These are phyloP conservation scores for Arctocebus calabarensis DNA, from an alignment of 2,797 vertebrate genomes.

Conservation along the genomic window DNA sequence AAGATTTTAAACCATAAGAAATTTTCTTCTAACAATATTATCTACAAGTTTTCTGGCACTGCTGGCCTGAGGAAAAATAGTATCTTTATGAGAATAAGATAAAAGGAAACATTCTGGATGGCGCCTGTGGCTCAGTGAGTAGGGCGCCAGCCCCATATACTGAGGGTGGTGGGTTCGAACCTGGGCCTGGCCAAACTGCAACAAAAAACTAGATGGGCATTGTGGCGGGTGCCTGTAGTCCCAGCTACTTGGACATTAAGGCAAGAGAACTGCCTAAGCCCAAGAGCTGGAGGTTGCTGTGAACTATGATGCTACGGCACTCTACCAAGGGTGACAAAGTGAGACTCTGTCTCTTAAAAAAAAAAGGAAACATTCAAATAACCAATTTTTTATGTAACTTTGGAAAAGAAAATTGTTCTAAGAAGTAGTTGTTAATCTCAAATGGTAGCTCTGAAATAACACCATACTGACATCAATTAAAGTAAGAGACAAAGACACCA, in stretches of 20 bases:
- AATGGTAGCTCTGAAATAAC: neutral
- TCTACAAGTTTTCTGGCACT: neutral
- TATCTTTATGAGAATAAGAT: slow-evolving; percentile 18
- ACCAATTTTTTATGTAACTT: neutral
- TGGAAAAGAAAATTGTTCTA: slow-evolving; percentile 24
- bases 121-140: too few relatives aligned
- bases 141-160: too few relatives aligned
- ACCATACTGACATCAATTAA: neutral
- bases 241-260: too few relatives aligned
- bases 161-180: too few relatives aligned
- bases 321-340: too few relatives aligned
- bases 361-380: neutral
- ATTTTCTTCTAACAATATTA: slow-evolving; percentile 50
- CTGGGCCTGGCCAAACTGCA: too few relatives aligned
- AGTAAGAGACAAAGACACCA: neutral
- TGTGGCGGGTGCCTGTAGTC: too few relatives aligned
- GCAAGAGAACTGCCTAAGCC: too few relatives aligned
- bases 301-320: too few relatives aligned
- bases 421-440: slow-evolving; percentile 3
- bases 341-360: neutral
- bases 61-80: neutral
- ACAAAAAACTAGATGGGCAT: too few relatives aligned
- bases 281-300: too few relatives aligned
- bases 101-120: neutral
- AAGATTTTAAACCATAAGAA: slow-evolving; percentile 19